phyloP scores from a whole-genome alignment of 2,888 invertebrate genomes.

The Osedax frankpressi region DNA sequence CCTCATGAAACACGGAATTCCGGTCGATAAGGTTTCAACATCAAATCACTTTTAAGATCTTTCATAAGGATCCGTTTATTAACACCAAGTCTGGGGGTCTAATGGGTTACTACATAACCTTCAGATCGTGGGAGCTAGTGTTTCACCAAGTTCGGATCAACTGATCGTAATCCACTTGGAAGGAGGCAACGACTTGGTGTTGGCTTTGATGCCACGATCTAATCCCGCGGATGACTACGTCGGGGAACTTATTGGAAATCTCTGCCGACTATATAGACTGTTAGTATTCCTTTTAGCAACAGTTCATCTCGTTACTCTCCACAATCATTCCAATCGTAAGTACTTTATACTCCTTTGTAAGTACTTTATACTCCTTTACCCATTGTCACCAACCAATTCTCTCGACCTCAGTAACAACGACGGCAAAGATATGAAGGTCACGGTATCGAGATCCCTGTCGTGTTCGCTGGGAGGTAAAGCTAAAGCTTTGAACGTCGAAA shows the following conservation, averaged over 20 bases:
- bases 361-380: too few relatives aligned
- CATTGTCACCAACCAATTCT: too few relatives aligned
- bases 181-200: constrained; percentile 75
- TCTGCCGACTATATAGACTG: constrained; percentile 64
- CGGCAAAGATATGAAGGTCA: constrained; percentile 56
- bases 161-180: constrained; percentile 73
- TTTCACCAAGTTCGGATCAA: constrained; percentile 74
- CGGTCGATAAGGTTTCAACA: constrained; percentile 57
- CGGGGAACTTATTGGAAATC: constrained; percentile 71
- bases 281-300: constrained; percentile 51
- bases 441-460: constrained; percentile 59
- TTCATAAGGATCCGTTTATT: too few relatives aligned
- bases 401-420: neutral
- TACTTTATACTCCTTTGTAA: too few relatives aligned
- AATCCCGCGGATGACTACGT: constrained; percentile 62
- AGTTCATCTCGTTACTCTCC: too few relatives aligned
- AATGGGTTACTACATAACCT: neutral
- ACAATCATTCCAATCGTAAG: too few relatives aligned
- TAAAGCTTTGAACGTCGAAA: constrained; percentile 31
- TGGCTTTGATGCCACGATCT: constrained; percentile 53
- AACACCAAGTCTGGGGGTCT: too few relatives aligned
- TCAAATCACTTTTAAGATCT: neutral
- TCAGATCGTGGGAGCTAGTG: constrained; percentile 64
- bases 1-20: constrained; percentile 70
- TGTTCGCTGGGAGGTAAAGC: constrained; percentile 74